Evolutionary conservation across 2,888 invertebrate genomes (phyloP), one percentile per base, ranked within the genome.

Genomic region (Acholoe squamosa): DNA sequence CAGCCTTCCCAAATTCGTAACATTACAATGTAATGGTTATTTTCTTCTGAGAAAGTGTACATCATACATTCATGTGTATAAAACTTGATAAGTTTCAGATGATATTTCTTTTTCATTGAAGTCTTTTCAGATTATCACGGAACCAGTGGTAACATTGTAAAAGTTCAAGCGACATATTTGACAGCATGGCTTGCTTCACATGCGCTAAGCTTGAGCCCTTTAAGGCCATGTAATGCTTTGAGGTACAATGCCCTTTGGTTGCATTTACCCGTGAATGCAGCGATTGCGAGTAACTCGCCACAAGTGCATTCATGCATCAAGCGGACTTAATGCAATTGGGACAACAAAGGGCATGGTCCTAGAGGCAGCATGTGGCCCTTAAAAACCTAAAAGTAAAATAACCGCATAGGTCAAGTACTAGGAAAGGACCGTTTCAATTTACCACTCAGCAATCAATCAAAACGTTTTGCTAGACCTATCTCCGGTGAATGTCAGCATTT

Each of bases 401-500:
- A 14, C 19, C n/a, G 19, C 61, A 61, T 61, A 12, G n/a, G 61
- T 14, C 61, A 61, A 1, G 19, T 43, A n/a, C n/a, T n/a, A n/a
- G n/a, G n/a, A n/a, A n/a, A 19, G 12, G 54, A 54, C 19, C 5
- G 1, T 61, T 61, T n/a, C 61, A 61, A 61, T 61, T 61, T 61
- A 61, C n/a, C 61, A n/a, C 10, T 43, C 10, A 10, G 43, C 43
- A 43, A 43, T 7, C 10, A 43, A 7, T 61, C 61, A 61, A 14
- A 61, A 61, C 61, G 3, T 61, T 61, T n/a, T n/a, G n/a, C n/a
- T n/a, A n/a, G n/a, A 19, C 61, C 5, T 61, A 12, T 19, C 61
- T 61, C 1, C 61, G n/a, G 61, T n/a, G 19, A 61, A n/a, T 61
- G n/a, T 61, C 61, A 61, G 61, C 61, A 61, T 61, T n/a, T 61